Base-by-base conservation (phyloP, 2,113 vertebrate species). In the Perognathus longimembris region DNA sequence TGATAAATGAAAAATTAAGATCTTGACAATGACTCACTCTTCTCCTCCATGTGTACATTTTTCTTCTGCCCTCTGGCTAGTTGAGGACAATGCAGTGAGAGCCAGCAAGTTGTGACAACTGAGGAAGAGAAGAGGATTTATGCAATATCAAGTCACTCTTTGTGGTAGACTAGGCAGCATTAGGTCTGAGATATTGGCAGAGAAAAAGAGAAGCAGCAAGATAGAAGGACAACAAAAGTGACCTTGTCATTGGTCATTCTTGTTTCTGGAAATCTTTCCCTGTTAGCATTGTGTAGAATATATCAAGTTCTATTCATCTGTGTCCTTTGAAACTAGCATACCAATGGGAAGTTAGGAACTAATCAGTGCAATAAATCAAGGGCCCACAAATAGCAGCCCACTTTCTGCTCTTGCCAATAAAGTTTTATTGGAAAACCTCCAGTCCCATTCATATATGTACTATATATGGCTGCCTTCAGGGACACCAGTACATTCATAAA, bases 1-100 rank as follows among this genome's bases (percentile, higher is more conserved):
- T 78, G 32, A 59, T 93, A 30, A 63, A 59, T 94, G 83, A 80
- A 76, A 38, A 89, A 90, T 89, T 76, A 90, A 85, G 42, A 10
- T 38, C 38, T 24, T 85, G 34, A 28, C 90, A 93, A 22, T 69
- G 54, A 84, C 66, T 91, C 85, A 38, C n/a, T 89, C 36, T 38
- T 88, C 30, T 89, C 36, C 34, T 88, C 6, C 8, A n/a, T 54
- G 22, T 32, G 6, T 34, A 63, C 73, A 79, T 92, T 73, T 93
- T 54, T 79, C 83, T 75, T 30, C 50, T 77, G 61, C 86, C 67
- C 40, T 84, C 76, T 88, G 67, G 34, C 38, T 92, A 32, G 42
- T 32, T 73, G 71, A 50, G 30, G 89, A 40, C 67, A 83, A 45
- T 15, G 34, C 20, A 3, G 38, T 34, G 20, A 88, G 71, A 84